Conservation (phyloP, 2,113 vertebrate species). For the Indri indri region DNA sequence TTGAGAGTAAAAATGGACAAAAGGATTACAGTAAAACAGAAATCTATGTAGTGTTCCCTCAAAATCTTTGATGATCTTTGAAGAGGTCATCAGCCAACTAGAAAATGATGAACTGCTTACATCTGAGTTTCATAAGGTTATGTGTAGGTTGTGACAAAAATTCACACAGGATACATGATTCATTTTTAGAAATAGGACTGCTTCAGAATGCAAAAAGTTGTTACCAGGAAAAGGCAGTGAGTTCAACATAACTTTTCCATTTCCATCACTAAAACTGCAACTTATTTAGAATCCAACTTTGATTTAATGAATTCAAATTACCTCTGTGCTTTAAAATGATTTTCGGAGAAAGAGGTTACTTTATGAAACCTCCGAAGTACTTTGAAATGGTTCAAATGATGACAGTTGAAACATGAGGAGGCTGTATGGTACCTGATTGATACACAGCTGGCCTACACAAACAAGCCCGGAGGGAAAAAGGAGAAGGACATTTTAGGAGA, state of each 20-base stretch:
- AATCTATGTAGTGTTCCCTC: neutral
- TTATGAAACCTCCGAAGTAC: neutral
- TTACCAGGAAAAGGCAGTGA: neutral
- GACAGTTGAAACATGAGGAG: neutral
- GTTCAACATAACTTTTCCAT: neutral
- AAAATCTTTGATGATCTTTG: neutral
- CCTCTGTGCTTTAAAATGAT: neutral
- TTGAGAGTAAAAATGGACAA: neutral
- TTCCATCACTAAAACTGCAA: neutral
- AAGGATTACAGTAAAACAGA: neutral
- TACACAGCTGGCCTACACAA: neutral
- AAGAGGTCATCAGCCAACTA: neutral
- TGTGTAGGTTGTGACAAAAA: neutral
- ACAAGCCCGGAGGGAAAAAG: neutral
- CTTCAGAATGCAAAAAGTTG: neutral
- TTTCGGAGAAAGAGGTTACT: neutral
- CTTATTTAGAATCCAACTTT: neutral
- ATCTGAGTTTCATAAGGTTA: neutral
- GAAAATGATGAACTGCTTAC: neutral
- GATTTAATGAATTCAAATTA: neutral
- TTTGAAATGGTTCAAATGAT: neutral
- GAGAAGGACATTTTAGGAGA: neutral
- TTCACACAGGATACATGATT: neutral
- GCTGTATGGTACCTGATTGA: neutral
- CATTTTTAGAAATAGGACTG: neutral